These are phyloP conservation scores for Malurus elegans DNA, from an alignment of 2,113 vertebrate genomes.

Conservation along the genomic window DNA sequence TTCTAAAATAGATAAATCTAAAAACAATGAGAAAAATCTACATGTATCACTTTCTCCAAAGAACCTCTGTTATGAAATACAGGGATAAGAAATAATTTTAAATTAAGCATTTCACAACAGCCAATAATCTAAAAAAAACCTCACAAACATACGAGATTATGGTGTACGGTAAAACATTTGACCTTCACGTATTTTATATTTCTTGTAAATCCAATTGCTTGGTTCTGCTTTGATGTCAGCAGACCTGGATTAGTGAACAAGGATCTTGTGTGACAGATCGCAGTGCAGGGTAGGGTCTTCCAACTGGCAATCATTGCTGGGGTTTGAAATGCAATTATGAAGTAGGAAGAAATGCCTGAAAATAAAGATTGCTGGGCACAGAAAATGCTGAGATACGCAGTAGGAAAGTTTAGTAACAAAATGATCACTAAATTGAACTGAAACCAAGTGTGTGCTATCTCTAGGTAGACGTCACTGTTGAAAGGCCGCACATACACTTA, in stretches of 20 bases:
- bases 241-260: background rate
- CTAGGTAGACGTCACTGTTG: background rate
- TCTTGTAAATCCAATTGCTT: background rate
- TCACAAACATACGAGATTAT: background rate
- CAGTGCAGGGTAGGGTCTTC: background rate
- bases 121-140: fast-evolving
- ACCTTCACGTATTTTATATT: background rate
- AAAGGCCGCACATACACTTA: background rate
- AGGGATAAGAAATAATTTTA: background rate
- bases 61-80: background rate
- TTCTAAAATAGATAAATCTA: background rate
- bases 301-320: background rate
- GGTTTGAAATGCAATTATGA: background rate
- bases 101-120: background rate
- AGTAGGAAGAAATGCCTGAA: background rate
- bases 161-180: background rate
- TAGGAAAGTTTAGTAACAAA: background rate
- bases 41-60: background rate
- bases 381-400: background rate
- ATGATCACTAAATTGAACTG: background rate
- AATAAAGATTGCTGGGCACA: background rate
- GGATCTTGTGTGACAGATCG: background rate
- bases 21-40: background rate
- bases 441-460: background rate
- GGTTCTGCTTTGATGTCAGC: background rate